Conservation (phyloP, 2,797 vertebrate species). For the Phalanger gymnotis region DNA sequence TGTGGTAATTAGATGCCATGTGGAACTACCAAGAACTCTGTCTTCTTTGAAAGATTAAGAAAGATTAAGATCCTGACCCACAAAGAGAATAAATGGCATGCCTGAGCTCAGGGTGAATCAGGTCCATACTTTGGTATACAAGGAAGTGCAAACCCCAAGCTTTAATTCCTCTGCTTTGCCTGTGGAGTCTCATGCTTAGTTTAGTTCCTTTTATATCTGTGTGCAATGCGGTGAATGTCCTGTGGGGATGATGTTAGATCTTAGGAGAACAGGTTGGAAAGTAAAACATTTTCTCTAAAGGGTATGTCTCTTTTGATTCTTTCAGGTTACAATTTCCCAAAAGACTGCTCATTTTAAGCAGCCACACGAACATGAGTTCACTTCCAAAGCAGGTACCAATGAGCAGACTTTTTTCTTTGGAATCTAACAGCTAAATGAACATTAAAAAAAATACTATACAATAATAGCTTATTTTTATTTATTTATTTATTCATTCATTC, state of each 20-base stretch:
- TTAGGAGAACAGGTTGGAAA: conserved; percentile 42
- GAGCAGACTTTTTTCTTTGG: neutral
- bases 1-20: neutral
- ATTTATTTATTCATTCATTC: too few relatives aligned
- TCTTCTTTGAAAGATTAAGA: neutral
- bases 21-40: neutral
- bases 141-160: neutral
- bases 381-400: conserved; percentile 81
- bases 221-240: conserved; percentile 32
- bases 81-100: neutral
- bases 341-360: conserved; percentile 80
- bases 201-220: neutral
- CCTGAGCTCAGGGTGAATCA: neutral
- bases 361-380: conserved; percentile 47
- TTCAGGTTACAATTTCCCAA: conserved; percentile 91
- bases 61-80: neutral
- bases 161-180: conserved; percentile 17
- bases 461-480: neutral
- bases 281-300: neutral
- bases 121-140: neutral
- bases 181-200: neutral
- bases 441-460: neutral
- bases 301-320: conserved; percentile 55
- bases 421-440: neutral
- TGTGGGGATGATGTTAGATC: neutral